A percentile compares a stretch with the other conserved stretches of the same genome.
Evolutionary conservation across 2,797 vertebrate species (phyloP).

Genomic region (Ceryle rudis): DNA sequence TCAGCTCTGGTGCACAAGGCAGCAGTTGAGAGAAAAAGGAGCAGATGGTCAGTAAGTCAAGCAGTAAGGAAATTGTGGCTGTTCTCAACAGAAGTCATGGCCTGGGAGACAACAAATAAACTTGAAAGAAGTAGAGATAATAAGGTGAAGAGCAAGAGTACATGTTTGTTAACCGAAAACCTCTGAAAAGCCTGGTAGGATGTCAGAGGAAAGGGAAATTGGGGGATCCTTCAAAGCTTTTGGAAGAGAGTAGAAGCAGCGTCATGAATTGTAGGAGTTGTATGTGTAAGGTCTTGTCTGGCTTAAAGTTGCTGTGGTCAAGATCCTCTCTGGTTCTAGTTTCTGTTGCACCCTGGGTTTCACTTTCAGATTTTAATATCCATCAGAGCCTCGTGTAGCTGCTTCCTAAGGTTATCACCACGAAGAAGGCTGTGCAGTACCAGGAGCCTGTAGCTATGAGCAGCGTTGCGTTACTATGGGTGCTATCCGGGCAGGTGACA

Average conservation of each 20-base stretch:
- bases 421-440: background rate
- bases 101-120: background rate
- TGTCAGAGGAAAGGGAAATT: background rate
- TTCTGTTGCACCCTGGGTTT: background rate
- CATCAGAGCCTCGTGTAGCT: background rate
- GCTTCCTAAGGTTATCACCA: background rate
- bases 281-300: background rate
- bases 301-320: background rate
- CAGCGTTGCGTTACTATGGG: background rate
- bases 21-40: background rate
- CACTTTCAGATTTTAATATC: background rate
- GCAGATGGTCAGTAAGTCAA: background rate
- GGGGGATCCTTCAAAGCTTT: background rate
- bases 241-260: background rate
- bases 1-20: background rate
- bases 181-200: background rate
- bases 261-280: background rate
- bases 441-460: rapidly evolving
- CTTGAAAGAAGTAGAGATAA: background rate
- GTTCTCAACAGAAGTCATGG: background rate
- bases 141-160: background rate
- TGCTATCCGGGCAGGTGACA: background rate
- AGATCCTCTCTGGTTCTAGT: background rate
- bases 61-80: background rate
- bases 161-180: background rate